Percentiles rank a stretch among this genome's conserved stretches.
These are phyloP conservation scores for Apis mellifera DNA, from an alignment of 1,140 invertebrate genomes.

Conservation along the genomic window Amel_HAv3.1 CM009936.2:16813501-16814000, in stretches of 20 bases:
- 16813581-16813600: conserved; percentile 76
- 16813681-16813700: conserved; percentile 64
- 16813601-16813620: conserved; percentile 73
- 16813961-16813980: conserved; percentile 81
- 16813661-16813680: conserved; percentile 68
- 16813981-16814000: conserved; percentile 73
- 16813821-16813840: conserved; percentile 81
- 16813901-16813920: conserved; percentile 85
- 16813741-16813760: background rate
- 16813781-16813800: background rate
- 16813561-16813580: conserved; percentile 77
- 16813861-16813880: conserved; percentile 84
- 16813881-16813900: conserved; percentile 83
- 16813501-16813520: conserved; percentile 42
- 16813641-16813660: conserved; percentile 75
- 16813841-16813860: conserved; percentile 85
- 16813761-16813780: background rate
- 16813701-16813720: conserved; percentile 72
- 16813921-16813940: conserved; percentile 84
- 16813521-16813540: conserved; percentile 65
- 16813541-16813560: conserved; percentile 71
- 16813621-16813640: conserved; percentile 74
- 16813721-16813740: conserved; percentile 78
- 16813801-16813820: background rate
- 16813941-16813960: conserved; percentile 82